Evolutionary conservation across 2,888 invertebrate genomes (phyloP).

Genomic region (Dryocosmus kuriphilus): DNA sequence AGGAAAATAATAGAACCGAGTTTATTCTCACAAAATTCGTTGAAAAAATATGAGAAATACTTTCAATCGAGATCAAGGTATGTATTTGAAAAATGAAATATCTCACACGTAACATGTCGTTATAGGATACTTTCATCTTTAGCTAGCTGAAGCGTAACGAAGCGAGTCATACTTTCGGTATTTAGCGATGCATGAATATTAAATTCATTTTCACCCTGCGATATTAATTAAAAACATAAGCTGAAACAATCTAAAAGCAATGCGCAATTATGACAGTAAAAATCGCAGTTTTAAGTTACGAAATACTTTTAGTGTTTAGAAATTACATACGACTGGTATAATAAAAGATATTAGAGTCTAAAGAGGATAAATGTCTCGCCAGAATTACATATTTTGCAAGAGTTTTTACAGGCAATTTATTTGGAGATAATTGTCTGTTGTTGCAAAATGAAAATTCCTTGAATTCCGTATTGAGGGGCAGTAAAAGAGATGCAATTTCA

Average conservation of each 20-base stretch:
- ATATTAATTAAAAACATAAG: not conserved
- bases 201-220: not conserved
- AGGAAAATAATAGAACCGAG: not conserved
- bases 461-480: not conserved
- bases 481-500: slow-evolving; percentile 11
- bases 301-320: not conserved
- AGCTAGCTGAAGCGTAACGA: slow-evolving; percentile 15
- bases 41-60: not conserved
- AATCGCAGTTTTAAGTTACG: not conserved
- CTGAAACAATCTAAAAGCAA: not conserved
- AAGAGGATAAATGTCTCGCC: not conserved
- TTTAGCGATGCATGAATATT: slow-evolving; percentile 4
- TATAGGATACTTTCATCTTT: slow-evolving; percentile 29
- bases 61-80: slow-evolving; percentile 18
- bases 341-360: not conserved
- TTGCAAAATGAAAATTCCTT: not conserved
- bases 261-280: not conserved
- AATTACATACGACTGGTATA: not conserved
- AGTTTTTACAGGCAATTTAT: not conserved
- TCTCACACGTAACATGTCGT: slow-evolving; percentile 10
- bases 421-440: not conserved
- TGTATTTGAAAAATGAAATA: slow-evolving; percentile 1
- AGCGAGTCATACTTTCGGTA: slow-evolving; percentile 33
- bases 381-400: not conserved
- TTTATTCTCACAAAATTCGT: not conserved